Evolutionary conservation across 2,888 invertebrate species (phyloP).

Genomic region (Andrena flavipes): DNA sequence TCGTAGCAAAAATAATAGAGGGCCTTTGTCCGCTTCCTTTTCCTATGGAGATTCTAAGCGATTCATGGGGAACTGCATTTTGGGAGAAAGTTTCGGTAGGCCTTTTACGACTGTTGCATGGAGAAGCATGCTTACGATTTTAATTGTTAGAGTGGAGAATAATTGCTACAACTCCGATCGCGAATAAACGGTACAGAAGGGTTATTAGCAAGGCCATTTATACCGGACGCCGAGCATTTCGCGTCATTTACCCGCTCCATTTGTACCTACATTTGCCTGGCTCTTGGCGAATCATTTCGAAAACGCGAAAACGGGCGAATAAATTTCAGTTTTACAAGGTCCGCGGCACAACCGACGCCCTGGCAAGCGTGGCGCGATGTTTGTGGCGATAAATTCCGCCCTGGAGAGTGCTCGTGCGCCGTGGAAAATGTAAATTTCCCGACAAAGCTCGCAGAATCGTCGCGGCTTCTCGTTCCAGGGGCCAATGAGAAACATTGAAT

Average conservation of each 20-base stretch:
- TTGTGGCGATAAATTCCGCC: constrained; percentile 50
- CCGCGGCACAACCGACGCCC: neutral
- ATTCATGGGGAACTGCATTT: neutral
- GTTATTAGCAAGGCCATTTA: neutral
- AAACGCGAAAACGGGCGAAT: constrained; percentile 20
- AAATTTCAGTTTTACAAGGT: constrained; percentile 46
- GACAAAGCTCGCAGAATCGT: constrained; percentile 4
- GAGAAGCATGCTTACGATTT: no score
- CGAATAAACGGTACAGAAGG: neutral
- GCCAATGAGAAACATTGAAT: constrained; percentile 29
- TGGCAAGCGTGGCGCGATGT: constrained; percentile 8
- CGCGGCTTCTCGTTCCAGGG: constrained; percentile 4
- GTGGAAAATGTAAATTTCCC: constrained; percentile 45
- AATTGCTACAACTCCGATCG: neutral
- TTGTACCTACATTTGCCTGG: neutral
- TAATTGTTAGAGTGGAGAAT: neutral
- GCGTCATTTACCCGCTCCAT: constrained; percentile 25
- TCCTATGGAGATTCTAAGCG: neutral
- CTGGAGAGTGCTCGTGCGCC: neutral
- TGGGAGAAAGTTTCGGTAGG: neutral
- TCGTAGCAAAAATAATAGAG: constrained; percentile 7
- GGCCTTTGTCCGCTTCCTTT: neutral
- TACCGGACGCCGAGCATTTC: neutral
- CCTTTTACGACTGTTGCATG: no score
- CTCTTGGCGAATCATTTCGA: constrained; percentile 20